These are phyloP conservation scores for Alentia gelatinosa DNA, from an alignment of 2,888 invertebrate genomes.

Conservation along the genomic window DNA sequence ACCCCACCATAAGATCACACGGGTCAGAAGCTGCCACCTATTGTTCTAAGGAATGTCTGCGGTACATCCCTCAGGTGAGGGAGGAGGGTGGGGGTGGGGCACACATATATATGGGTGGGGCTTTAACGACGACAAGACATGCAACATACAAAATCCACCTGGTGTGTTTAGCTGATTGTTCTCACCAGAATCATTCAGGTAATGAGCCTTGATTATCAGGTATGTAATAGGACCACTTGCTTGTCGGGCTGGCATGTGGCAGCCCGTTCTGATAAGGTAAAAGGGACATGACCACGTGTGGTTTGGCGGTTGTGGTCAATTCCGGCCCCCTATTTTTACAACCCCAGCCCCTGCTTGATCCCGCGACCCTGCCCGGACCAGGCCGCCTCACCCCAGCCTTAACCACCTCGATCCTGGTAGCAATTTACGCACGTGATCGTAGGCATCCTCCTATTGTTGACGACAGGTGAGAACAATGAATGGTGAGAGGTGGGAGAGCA, in stretches of 20 bases:
- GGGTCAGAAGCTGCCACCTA: background rate
- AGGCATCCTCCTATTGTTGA: slow-evolving; percentile 23
- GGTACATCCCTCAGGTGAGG: background rate
- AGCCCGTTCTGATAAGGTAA: background rate
- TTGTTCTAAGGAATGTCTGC: slow-evolving; percentile 13
- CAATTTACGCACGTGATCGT: background rate
- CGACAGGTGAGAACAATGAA: slow-evolving; percentile 2
- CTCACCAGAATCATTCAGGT: background rate
- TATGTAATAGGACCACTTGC: background rate
- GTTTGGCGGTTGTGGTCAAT: background rate
- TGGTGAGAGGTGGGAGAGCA: background rate
- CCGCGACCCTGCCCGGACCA: slow-evolving; percentile 2
- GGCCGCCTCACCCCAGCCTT: background rate
- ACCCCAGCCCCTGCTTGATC: background rate
- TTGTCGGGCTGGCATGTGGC: background rate
- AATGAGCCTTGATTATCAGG: background rate
- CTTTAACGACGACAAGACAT: slow-evolving; percentile 2
- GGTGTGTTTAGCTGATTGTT: background rate
- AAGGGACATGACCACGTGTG: background rate
- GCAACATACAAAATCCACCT: background rate
- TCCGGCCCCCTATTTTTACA: background rate
- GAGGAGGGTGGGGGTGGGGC: background rate
- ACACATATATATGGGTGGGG: too few species aligned
- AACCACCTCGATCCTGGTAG: background rate
- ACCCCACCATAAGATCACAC: background rate